Base-by-base conservation (phyloP, 2,888 invertebrate species). In the Trissolcus japonicus region DNA sequence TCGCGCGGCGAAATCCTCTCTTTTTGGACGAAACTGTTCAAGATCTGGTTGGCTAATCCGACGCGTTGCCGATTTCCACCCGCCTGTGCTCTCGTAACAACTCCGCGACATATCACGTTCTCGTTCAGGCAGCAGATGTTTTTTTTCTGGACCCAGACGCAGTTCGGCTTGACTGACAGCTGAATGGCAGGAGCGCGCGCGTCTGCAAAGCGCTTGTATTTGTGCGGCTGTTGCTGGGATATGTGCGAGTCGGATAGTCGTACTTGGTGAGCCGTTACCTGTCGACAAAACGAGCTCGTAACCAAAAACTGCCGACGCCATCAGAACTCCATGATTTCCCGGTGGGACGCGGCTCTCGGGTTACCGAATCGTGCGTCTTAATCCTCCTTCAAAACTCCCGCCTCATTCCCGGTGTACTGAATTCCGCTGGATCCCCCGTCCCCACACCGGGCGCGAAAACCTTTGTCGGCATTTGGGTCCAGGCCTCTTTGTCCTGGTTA, bases 111-210 rank as follows among this genome's bases (percentile, higher is more conserved):
- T 82, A 83, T 80, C 83, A 81, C 83, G 81, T 82, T 82, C 80
- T 57, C 57, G 65, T 80, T 79, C 79, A 77, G 79, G 61, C 62
- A 68, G 78, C 76, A 79, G 79, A 79, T 79, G 80, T 76, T 79
- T 77, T 79, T n/a, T 78, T 73, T 72, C 77, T 79, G 78, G 63
- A 79, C 76, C 68, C 77, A 69, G 79, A 80, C 81, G 79, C 80
- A 74, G 79, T 72, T 79, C 62, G 69, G 63, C 68, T 80, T 88
- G 88, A 89, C 81, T 88, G 88, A 88, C 88, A 87, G 86, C 83
- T 88, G 85, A 88, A 88, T 87, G 83, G 82, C 60, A 57, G 55
- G 62, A 67, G 67, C 68, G 77, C 73, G 69, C 69, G 75, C 78
- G 78, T 73, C 59, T 57, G 74, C 60, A 75, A 17, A 29, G 74